Percentiles rank a stretch among this genome's conserved stretches.
phyloP scores from a whole-genome alignment of 2,113 vertebrate species.

The Hyperoodon ampullatus region DNA sequence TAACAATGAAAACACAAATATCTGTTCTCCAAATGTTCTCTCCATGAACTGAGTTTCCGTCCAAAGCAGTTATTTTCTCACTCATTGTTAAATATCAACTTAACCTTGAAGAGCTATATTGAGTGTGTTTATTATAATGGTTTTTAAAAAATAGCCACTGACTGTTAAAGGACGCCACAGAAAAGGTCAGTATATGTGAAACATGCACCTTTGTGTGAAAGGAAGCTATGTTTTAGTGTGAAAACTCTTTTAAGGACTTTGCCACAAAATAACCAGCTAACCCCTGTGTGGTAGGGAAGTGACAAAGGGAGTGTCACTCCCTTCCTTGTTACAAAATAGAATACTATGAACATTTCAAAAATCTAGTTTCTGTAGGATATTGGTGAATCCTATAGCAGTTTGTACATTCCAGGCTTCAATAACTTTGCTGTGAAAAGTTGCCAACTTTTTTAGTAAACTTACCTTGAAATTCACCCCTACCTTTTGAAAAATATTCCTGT shows the following conservation, averaged over 20 bases:
- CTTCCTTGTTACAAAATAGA: neutral
- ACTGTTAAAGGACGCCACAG: neutral
- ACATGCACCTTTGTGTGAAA: neutral
- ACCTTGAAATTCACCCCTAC: neutral
- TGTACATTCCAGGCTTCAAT: neutral
- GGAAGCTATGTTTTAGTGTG: neutral
- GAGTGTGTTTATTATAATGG: neutral
- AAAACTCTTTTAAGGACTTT: neutral
- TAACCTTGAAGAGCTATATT: neutral
- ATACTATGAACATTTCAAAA: neutral
- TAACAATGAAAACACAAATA: conserved; percentile 7
- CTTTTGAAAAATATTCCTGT: too few species aligned
- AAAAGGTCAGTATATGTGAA: neutral
- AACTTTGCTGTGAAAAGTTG: neutral
- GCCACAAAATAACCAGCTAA: neutral
- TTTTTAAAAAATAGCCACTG: neutral
- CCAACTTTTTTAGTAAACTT: neutral
- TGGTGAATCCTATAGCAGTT: neutral
- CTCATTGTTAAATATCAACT: neutral
- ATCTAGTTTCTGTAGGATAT: neutral
- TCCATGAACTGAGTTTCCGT: neutral
- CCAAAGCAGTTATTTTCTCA: neutral
- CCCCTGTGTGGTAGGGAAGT: neutral
- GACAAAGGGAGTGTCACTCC: neutral
- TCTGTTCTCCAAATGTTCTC: neutral